phyloP scores from a whole-genome alignment of 2,113 vertebrate genomes.

The Corythornis cristatus region DNA sequence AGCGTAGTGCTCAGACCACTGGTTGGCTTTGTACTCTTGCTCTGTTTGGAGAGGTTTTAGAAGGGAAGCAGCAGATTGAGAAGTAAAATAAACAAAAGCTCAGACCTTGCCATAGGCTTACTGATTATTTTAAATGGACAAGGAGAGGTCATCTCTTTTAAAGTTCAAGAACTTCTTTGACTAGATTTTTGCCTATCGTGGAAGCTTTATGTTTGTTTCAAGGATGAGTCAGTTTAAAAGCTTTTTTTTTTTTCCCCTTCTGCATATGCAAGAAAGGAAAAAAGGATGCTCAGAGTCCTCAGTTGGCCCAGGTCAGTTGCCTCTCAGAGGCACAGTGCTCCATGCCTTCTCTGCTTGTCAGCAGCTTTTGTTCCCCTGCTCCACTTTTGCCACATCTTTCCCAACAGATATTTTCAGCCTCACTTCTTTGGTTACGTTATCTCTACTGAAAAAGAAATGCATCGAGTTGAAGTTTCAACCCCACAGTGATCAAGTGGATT shows the following conservation, averaged over 20 bases:
- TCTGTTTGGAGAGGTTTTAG: not conserved
- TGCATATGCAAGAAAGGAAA: not conserved
- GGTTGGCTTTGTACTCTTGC: not conserved
- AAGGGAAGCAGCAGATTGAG: not conserved
- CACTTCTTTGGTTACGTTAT: not conserved
- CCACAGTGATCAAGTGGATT: not conserved
- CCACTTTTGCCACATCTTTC: not conserved
- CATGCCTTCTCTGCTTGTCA: not conserved
- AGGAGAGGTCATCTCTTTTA: not conserved
- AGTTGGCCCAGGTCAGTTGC: not conserved
- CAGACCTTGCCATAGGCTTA: not conserved
- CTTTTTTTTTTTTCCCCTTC: not conserved
- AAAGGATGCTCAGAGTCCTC: not conserved
- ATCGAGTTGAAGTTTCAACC: not conserved
- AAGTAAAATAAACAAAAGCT: constrained; percentile 9
- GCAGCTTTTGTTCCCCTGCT: not conserved
- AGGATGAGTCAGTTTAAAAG: not conserved
- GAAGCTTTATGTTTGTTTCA: not conserved
- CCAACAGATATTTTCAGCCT: not conserved
- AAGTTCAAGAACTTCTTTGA: not conserved
- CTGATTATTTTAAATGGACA: not conserved
- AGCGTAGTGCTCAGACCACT: not conserved
- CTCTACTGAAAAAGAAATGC: not conserved
- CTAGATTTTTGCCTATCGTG: not conserved
- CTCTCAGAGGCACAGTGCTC: not conserved